Percentiles rank a stretch among this genome's conserved stretches.
Evolutionary conservation across 1,140 invertebrate species (phyloP).

Genomic region (Agraylea sexmaculata): DNA sequence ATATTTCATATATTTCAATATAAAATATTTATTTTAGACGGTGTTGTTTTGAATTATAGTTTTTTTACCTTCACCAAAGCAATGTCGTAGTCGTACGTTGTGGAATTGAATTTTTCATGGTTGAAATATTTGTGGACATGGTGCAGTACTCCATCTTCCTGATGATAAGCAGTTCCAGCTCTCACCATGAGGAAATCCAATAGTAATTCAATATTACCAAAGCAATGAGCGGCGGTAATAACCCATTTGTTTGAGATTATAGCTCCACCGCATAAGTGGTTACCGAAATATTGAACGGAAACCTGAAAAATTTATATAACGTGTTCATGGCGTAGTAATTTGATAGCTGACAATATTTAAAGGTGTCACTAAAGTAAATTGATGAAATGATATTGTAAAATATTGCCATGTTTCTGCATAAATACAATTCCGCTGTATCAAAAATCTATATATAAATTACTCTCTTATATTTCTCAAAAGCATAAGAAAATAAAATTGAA

Average conservation of each 20-base stretch:
- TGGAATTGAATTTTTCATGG: conserved; percentile 22
- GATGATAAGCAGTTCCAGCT: conserved; percentile 13
- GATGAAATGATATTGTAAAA: no score
- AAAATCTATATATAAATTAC: no score
- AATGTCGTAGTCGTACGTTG: conserved; percentile 34
- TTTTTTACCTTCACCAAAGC: conserved; percentile 32
- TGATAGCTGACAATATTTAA: no score
- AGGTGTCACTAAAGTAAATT: no score
- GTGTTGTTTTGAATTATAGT: background rate
- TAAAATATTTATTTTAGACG: conserved; percentile 6
- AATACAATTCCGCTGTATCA: no score
- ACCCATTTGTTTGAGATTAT: conserved; percentile 31
- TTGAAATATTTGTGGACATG: conserved; percentile 18
- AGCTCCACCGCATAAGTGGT: conserved; percentile 30
- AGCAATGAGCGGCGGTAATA: conserved; percentile 43
- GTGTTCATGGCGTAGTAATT: no score
- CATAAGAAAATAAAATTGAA: no score
- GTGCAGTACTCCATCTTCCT: conserved; percentile 12
- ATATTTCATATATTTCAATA: no score
- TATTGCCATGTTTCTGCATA: no score
- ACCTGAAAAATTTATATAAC: no score
- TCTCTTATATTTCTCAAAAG: no score
- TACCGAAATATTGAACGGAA: conserved; percentile 24
- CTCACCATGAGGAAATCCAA: conserved; percentile 15
- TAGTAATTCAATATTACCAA: conserved; percentile 19